A percentile compares a stretch with the other conserved stretches of the same genome.
These are phyloP conservation scores for Crossocerus cetratus DNA, from an alignment of 2,888 invertebrate genomes.

Conservation along the genomic window DNA sequence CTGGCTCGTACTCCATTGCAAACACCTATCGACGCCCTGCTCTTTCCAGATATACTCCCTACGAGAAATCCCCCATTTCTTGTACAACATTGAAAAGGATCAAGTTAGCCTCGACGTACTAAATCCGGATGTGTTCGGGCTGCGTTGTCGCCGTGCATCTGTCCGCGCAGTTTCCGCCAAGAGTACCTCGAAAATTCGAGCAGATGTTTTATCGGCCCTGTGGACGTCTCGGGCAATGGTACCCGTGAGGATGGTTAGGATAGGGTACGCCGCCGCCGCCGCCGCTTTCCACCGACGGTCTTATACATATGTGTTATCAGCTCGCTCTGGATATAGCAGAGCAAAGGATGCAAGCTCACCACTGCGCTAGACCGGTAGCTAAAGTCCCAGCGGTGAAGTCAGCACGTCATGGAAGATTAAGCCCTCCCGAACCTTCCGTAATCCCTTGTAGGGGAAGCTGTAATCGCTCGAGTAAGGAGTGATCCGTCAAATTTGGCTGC, in stretches of 20 bases:
- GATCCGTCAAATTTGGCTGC: background rate
- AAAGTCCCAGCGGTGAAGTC: conserved; percentile 61
- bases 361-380: conserved; percentile 52
- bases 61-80: no score
- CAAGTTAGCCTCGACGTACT: background rate
- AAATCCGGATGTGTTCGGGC: no score
- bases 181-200: conserved; percentile 34
- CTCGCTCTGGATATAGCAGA: conserved; percentile 31
- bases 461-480: conserved; percentile 18
- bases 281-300: conserved; percentile 34
- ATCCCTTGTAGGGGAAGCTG: conserved; percentile 19
- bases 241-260: conserved; percentile 54
- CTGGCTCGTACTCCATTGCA: no score
- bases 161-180: conserved; percentile 21
- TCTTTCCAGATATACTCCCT: no score
- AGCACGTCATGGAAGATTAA: conserved; percentile 68
- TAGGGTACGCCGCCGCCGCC: conserved; percentile 19
- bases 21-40: no score
- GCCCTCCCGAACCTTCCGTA: conserved; percentile 37
- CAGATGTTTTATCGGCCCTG: conserved; percentile 61
- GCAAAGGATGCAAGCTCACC: conserved; percentile 54
- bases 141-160: background rate
- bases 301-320: conserved; percentile 61
- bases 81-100: background rate
- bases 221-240: conserved; percentile 55